These are phyloP conservation scores for Lepidonotus clava DNA, from an alignment of 2,888 invertebrate species.

Conservation along the genomic window DNA sequence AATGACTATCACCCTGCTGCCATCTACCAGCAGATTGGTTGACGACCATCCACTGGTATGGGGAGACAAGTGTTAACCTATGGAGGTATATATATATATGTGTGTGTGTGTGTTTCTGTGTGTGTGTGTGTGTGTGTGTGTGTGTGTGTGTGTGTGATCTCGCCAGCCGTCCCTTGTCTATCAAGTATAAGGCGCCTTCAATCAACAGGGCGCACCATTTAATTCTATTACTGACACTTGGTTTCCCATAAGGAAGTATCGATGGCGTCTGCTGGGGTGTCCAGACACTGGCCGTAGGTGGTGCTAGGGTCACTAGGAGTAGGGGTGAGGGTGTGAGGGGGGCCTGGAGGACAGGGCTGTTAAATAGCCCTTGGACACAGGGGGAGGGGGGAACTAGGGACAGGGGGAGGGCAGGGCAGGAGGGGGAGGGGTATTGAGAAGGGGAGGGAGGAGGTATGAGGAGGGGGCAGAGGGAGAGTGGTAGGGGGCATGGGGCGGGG, in stretches of 20 bases:
- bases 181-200: constrained; percentile 37
- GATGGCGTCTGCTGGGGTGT: too few species aligned
- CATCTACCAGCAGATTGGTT: background rate
- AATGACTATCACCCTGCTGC: too few species aligned
- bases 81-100: too few species aligned
- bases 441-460: background rate
- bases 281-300: too few species aligned
- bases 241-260: too few species aligned
- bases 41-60: background rate
- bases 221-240: too few species aligned
- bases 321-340: background rate
- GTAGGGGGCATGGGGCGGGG: background rate
- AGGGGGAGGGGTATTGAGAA: background rate
- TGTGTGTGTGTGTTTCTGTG: too few species aligned
- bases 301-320: background rate
- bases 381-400: background rate
- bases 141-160: background rate
- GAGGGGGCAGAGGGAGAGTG: background rate
- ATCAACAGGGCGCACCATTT: constrained; percentile 12
- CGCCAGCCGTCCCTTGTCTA: too few species aligned
- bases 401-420: background rate
- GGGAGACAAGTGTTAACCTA: background rate
- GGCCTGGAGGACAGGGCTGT: background rate
- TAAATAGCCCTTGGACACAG: background rate
- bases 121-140: too few species aligned